Conservation (phyloP, 2,797 vertebrate species). For the Sebastes dallii region DNA sequence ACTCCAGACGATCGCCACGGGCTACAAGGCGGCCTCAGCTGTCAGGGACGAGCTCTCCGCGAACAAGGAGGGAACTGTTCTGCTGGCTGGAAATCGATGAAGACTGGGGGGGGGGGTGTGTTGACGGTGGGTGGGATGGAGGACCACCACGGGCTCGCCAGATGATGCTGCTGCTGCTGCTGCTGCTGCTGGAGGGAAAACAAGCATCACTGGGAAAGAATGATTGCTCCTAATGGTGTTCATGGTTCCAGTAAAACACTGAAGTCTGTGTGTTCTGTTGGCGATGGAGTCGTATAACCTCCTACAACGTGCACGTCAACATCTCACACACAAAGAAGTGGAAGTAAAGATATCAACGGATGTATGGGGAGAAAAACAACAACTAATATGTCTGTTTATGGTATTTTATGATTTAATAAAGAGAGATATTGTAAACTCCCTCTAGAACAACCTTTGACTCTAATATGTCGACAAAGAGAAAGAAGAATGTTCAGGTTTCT, state of each 20-base stretch:
- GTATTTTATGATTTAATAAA: too few relatives aligned
- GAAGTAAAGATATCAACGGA: background rate
- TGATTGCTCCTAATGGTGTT: background rate
- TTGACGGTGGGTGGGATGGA: constrained; percentile 40
- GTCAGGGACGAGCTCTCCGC: constrained; percentile 40
- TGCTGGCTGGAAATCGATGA: constrained; percentile 56
- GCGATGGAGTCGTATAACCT: background rate
- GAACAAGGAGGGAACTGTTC: constrained; percentile 52
- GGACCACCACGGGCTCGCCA: constrained; percentile 37
- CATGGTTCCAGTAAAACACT: background rate
- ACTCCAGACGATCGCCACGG: constrained; percentile 66
- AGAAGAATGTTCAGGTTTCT: too few relatives aligned
- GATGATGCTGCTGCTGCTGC: constrained; percentile 41
- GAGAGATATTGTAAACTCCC: too few relatives aligned
- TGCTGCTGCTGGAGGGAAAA: constrained; percentile 23
- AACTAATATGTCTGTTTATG: too few relatives aligned
- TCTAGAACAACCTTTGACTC: too few relatives aligned
- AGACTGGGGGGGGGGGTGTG: constrained; percentile 20
- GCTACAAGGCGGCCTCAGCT: constrained; percentile 68
- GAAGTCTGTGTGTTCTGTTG: background rate
- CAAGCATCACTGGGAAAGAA: background rate
- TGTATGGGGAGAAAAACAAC: background rate
- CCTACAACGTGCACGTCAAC: background rate
- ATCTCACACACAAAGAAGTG: background rate
- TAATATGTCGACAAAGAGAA: too few relatives aligned